Base-by-base conservation (phyloP, 2,797 vertebrate genomes). In the Spinus olivaceus region DNA sequence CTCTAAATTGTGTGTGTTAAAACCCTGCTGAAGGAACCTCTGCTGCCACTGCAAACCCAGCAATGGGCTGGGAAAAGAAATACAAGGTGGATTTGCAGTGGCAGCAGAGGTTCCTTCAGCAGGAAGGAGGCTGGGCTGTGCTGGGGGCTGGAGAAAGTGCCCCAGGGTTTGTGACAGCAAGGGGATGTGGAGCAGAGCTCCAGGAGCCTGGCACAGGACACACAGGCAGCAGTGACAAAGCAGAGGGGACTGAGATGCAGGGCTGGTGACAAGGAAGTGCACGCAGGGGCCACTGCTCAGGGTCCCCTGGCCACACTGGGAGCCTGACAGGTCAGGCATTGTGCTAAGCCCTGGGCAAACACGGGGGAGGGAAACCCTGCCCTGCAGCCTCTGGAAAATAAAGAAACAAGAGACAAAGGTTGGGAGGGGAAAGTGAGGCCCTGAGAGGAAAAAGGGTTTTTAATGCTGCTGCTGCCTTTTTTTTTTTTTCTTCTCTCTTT, bases 361-460 rank as follows among this genome's bases (percentile, higher is more conserved):
- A 95, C 25, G 4, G 81, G 92, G 86, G 94, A 96, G 95, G 96
- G 89, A 96, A 96, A 85, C 92, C 95, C 96, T 88, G 96, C 95
- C 96, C 95, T 80, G 85, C 87, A 80, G 91, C 76, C 57, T 93
- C 82, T 30, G 69, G 53, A 56, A 89, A 92, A 94, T 82, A 96
- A 95, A 95, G 94, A 91, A 95, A 85, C 76, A 57, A 73, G 89
- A 95, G 84, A 96, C 96, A 96, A 96, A 95, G 94, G 87, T 78
- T 96, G 92, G 86, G 92, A 96, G 91, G 91, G 85, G 92, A 96
- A 96, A 96, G 94, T 83, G 92, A 94, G 94, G 94, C 94, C 95
- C 76, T 1, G 3, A 39, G 87, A 94, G 91, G 91, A 94, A 95
- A 80, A 88, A n/a, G n/a, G 79, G 57, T 12, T 66, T 85, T 67